Base-by-base conservation (phyloP, 2,888 invertebrate genomes). In the Fragum sueziense region DNA sequence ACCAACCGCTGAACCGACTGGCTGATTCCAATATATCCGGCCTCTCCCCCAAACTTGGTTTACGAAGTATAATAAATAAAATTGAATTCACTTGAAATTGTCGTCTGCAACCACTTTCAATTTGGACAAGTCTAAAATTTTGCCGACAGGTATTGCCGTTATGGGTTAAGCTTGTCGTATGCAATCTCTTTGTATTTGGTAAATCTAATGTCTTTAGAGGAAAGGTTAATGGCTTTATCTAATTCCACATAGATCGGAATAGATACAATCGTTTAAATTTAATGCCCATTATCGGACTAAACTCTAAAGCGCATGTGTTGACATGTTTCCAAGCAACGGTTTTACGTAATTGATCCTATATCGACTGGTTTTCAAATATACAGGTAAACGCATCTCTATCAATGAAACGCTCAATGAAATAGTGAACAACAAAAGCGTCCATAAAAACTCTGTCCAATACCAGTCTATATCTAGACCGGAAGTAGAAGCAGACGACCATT, bases 401-500 rank as follows among this genome's bases (percentile, higher is more conserved):
- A 3, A 14, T 9, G 1, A 61, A 27, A 61, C 61, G 61, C 61
- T 61, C n/a, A 25, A 20, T 29, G 6, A 61, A 6, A 20, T 33
- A 1, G 1, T 6, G 27, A 31, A 61, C 2, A 33, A 9, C 4
- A 61, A 61, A 33, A 31, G 33, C 20, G 31, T 33, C 1, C 20
- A n/a, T 29, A 17, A 20, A 25, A 1, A 31, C 33, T 29, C 2
- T 14, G 20, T 9, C 33, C 17, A 20, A 14, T 3, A 31, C 33
- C 61, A 61, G 61, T 61, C 61, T 17, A 33, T 27, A 6, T 33
- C 3, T 9, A 9, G 4, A 61, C 29, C 11, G 61, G 61, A 61
- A 61, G 61, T 61, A 61, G 11, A n/a, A 27, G 17, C 61, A 61
- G 61, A 61, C 61, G 61, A 29, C 61, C 29, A n/a, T 61, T 33